Conservation (phyloP, 1,140 invertebrate genomes). For the Lepidurus apus region DNA sequence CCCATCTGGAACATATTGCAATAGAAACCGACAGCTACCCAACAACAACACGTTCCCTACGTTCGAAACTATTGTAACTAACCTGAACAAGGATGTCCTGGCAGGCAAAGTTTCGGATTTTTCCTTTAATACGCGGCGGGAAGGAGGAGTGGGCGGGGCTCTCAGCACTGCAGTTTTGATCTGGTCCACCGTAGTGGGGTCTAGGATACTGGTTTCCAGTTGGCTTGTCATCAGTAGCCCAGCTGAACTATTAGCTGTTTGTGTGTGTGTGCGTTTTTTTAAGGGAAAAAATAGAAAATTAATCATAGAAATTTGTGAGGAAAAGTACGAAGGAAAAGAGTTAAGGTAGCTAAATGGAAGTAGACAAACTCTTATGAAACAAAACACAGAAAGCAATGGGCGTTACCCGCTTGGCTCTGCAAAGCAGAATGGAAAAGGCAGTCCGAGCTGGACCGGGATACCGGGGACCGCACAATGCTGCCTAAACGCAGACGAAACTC, state of each 20-base stretch:
- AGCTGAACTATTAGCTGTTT: slow-evolving; percentile 54
- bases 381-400: slow-evolving; percentile 31
- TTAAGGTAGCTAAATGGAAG: background rate
- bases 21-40: no score
- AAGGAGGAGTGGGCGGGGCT: background rate
- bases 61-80: background rate
- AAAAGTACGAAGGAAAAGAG: background rate
- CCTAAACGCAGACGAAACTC: slow-evolving; percentile 54
- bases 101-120: slow-evolving; percentile 27
- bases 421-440: slow-evolving; percentile 36
- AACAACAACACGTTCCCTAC: background rate
- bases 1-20: no score
- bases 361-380: background rate
- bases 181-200: slow-evolving; percentile 32
- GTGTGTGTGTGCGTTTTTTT: slow-evolving; percentile 5
- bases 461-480: slow-evolving; percentile 57
- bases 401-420: slow-evolving; percentile 37
- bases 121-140: slow-evolving; percentile 23
- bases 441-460: slow-evolving; percentile 39
- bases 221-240: slow-evolving; percentile 55
- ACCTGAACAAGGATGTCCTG: slow-evolving; percentile 10
- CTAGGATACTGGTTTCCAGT: slow-evolving; percentile 35
- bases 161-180: slow-evolving; percentile 29
- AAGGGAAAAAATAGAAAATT: background rate
- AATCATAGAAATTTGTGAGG: slow-evolving; percentile 2